Evolutionary conservation across 2,888 invertebrate genomes (phyloP).

Genomic region (Aplocera efformata): DNA sequence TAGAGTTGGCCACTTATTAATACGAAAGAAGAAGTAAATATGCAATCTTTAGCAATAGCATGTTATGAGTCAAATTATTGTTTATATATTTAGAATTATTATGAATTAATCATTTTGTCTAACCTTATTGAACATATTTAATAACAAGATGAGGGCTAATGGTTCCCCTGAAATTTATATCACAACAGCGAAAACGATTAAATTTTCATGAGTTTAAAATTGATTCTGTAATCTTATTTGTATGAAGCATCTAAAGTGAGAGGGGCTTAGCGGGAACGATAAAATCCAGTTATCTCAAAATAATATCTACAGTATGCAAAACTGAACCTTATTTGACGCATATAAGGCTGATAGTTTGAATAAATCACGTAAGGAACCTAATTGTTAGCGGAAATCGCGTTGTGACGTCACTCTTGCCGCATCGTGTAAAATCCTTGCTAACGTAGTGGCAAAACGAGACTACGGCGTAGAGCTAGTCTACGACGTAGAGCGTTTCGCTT

Average conservation of each 20-base stretch:
- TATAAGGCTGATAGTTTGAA: slow-evolving; percentile 8
- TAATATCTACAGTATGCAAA: slow-evolving; percentile 15
- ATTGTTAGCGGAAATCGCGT: slow-evolving; percentile 21
- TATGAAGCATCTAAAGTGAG: slow-evolving; percentile 4
- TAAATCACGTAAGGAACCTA: slow-evolving; percentile 7
- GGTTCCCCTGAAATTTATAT: slow-evolving; percentile 1
- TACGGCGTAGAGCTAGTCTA: slow-evolving; percentile 16
- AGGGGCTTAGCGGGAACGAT: slow-evolving; percentile 5
- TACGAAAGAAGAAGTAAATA: too few relatives aligned
- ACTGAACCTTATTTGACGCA: slow-evolving; percentile 1
- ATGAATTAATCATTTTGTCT: too few relatives aligned
- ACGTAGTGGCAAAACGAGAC: slow-evolving; percentile 11
- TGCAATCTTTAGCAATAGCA: too few relatives aligned
- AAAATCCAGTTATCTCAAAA: slow-evolving; percentile 24
- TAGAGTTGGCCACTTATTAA: too few relatives aligned
- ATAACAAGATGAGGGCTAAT: too few relatives aligned
- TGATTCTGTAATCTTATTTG: slow-evolving; percentile 6
- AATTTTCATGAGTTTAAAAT: slow-evolving; percentile 7
- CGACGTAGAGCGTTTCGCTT: slow-evolving; percentile 6
- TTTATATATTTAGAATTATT: too few relatives aligned
- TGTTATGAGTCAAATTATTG: too few relatives aligned
- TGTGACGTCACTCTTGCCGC: slow-evolving; percentile 18
- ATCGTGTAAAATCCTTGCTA: slow-evolving; percentile 17
- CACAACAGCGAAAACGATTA: neutral
- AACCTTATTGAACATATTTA: too few relatives aligned